Evolutionary conservation across 2,113 vertebrate species (phyloP).

Genomic region (Prochilodus magdalenae): DNA sequence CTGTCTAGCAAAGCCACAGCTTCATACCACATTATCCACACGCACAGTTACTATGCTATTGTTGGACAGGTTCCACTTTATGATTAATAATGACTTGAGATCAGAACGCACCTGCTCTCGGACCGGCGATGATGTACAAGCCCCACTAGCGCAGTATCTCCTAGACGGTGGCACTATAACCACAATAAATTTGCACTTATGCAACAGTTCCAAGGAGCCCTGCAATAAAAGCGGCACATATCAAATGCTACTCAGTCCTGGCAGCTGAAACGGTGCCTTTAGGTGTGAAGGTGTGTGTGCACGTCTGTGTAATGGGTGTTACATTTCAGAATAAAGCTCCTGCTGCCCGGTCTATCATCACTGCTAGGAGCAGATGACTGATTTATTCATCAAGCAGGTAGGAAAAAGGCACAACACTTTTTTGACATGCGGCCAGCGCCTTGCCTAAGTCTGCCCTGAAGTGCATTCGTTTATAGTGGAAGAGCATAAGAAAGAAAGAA

Average conservation of each 20-base stretch:
- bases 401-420: background rate
- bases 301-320: conserved; percentile 6
- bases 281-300: background rate
- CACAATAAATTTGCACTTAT: conserved; percentile 26
- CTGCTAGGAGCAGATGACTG: background rate
- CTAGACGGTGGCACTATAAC: background rate
- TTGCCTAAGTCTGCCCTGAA: background rate
- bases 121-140: background rate
- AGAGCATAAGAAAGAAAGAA: background rate
- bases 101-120: background rate
- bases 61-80: conserved; percentile 1
- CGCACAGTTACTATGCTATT: background rate
- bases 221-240: conserved; percentile 12
- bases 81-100: background rate
- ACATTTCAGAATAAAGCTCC: conserved; percentile 24
- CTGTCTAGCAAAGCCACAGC: background rate
- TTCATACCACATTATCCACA: conserved; percentile 9
- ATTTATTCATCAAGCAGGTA: conserved; percentile 10
- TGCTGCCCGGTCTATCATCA: background rate
- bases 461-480: background rate
- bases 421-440: background rate
- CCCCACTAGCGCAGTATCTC: background rate
- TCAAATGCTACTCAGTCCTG: conserved; percentile 26
- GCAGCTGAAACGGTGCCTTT: background rate
- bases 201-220: conserved; percentile 24